These are phyloP conservation scores for Zelostemma sp. DNA, from an alignment of 1,140 invertebrate genomes.

Conservation along the genomic window DNA sequence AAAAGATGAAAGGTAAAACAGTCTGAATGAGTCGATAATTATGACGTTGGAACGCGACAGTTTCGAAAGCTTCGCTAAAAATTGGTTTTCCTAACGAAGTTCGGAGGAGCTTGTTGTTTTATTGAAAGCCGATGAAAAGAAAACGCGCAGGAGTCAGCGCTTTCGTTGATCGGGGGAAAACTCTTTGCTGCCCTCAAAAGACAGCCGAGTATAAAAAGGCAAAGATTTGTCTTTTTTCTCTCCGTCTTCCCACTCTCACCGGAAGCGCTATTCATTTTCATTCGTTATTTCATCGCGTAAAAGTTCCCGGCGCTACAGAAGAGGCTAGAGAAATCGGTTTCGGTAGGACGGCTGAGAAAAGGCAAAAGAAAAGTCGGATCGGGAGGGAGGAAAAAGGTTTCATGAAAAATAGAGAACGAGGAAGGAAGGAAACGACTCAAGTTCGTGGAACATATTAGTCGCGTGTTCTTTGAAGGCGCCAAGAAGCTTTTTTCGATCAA, in stretches of 20 bases:
- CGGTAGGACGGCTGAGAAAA: neutral
- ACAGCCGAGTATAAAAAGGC: conserved; percentile 12
- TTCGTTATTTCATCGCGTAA: conserved; percentile 4
- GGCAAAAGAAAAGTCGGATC: neutral
- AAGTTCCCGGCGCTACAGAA: neutral
- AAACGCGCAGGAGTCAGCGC: conserved; percentile 19
- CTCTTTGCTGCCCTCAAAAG: conserved; percentile 11
- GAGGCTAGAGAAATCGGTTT: neutral
- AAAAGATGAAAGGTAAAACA: neutral
- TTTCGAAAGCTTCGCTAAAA: conserved; percentile 10
- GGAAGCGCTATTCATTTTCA: conserved; percentile 4
- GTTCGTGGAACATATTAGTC: conserved; percentile 32
- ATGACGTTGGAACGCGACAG: conserved; percentile 18
- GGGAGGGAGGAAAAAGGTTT: neutral
- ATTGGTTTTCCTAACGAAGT: conserved; percentile 24
- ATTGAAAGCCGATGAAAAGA: conserved; percentile 21
- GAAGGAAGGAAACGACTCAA: conserved; percentile 19
- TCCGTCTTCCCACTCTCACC: neutral
- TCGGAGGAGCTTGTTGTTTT: conserved; percentile 11
- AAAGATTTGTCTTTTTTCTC: conserved; percentile 6
- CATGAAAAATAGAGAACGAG: conserved; percentile 3
- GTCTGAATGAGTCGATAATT: conserved; percentile 9
- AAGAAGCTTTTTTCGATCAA: conserved; percentile 38
- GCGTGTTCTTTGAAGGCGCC: conserved; percentile 34
- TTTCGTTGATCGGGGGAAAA: conserved; percentile 22